A percentile compares a stretch with the other conserved stretches of the same genome.
phyloP scores from a whole-genome alignment of 2,888 invertebrate genomes.

The Geotrupes spiniger region DNA sequence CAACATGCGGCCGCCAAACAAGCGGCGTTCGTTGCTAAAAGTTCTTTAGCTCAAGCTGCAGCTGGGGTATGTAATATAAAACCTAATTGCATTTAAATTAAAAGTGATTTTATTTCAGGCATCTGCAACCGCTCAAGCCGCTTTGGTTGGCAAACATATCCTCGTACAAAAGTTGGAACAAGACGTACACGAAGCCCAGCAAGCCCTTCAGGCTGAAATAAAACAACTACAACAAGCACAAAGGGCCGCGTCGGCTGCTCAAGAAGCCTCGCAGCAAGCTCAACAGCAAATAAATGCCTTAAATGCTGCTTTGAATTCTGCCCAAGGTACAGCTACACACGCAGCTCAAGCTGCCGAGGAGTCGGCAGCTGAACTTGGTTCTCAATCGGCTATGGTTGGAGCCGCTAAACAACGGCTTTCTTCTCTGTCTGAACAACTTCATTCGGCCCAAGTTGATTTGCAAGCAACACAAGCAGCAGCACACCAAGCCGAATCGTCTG shows the following conservation, averaged over 20 bases:
- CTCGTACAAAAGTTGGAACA: slow-evolving; percentile 61
- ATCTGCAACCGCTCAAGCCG: slow-evolving; percentile 66
- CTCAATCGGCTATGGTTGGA: slow-evolving; percentile 72
- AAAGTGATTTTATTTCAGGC: slow-evolving; percentile 53
- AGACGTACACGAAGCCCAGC: slow-evolving; percentile 68
- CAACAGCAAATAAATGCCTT: slow-evolving; percentile 63
- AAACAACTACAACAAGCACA: slow-evolving; percentile 73
- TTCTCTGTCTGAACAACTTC: slow-evolving; percentile 65
- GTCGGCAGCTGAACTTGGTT: slow-evolving; percentile 72
- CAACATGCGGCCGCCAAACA: slow-evolving; percentile 68
- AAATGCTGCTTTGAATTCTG: slow-evolving; percentile 73
- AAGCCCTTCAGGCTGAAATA: slow-evolving; percentile 66
- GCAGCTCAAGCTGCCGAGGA: slow-evolving; percentile 72
- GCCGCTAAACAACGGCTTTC: slow-evolving; percentile 68
- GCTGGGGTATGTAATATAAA: slow-evolving; percentile 49
- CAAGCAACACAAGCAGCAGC: slow-evolving; percentile 73
- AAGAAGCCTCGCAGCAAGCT: slow-evolving; percentile 63
- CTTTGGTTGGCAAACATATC: slow-evolving; percentile 62
- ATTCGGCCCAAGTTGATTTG: slow-evolving; percentile 69
- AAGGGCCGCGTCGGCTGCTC: slow-evolving; percentile 66
- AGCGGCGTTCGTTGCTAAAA: slow-evolving; percentile 69
- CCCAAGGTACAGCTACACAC: slow-evolving; percentile 72
- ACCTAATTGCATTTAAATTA: not conserved
- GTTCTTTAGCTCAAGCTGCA: slow-evolving; percentile 66
- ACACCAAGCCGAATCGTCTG: slow-evolving; percentile 66